Conservation (phyloP, 2,113 vertebrate species). For the Mobula birostris region DNA sequence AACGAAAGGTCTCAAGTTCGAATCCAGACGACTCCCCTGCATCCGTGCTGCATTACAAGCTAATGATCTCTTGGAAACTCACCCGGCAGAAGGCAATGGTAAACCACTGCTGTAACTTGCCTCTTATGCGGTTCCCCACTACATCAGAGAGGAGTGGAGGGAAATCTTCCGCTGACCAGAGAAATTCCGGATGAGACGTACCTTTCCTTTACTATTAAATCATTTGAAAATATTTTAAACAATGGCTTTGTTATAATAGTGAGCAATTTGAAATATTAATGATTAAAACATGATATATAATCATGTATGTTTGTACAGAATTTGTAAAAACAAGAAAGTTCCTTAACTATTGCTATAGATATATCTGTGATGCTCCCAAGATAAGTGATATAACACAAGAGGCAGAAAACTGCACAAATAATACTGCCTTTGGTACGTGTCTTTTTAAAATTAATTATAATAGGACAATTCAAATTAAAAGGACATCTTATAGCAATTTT, state of each 20-base stretch:
- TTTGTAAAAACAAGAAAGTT: constrained; percentile 31
- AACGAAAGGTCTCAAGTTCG: no score
- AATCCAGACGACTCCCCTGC: no score
- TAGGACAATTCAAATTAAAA: not conserved
- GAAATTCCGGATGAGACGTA: no score
- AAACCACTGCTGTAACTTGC: no score
- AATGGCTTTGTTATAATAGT: not conserved
- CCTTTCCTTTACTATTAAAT: no score
- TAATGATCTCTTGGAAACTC: no score
- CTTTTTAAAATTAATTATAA: constrained; percentile 18
- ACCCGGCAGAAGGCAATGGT: no score
- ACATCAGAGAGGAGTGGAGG: no score
- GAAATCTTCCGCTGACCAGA: no score
- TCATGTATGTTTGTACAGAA: not conserved
- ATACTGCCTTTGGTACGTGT: constrained; percentile 75
- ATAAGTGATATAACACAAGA: constrained; percentile 89
- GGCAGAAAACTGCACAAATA: constrained; percentile 79
- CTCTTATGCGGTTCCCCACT: no score
- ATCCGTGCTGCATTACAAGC: no score
- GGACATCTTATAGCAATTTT: no score
- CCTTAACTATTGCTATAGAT: constrained; percentile 71
- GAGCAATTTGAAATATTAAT: not conserved
- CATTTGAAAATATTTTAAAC: not conserved
- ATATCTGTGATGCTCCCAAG: constrained; percentile 76
- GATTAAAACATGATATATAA: not conserved